Evolutionary conservation across 2,888 invertebrate species (phyloP), one percentile per base, ranked within the genome.

Genomic region (Clunio marinus): DNA sequence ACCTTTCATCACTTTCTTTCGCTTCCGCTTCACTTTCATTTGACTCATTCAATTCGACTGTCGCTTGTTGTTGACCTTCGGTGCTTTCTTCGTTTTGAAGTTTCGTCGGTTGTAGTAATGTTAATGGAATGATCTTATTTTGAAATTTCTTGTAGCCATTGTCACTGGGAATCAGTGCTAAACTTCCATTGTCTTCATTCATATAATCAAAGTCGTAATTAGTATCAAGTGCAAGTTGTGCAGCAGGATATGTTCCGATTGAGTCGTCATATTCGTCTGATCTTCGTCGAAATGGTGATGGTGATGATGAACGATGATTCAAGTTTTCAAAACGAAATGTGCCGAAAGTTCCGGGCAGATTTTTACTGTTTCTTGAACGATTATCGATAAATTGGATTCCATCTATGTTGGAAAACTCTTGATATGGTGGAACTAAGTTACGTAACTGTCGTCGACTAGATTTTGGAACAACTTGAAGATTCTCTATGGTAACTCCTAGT

Each of bases 401-500:
- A 69, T 79, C 78, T 2, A 75, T 72, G 70, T 75, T 77, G 2
- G 76, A 76, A 68, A 79, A 79, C 7, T 74, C 72, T 71, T 79
- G 74, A 69, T 76, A 75, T 1, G 79, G 79, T 3, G 77, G 77
- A 69, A 76, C 78, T n/a, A 79, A 74, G 71, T 79, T 79, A 2
- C 78, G 66, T 35, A 57, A 66, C n/a, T 66, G 66, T 13, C 65
- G 37, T 27, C 63, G 66, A 66, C 66, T 66, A 66, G 66, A 66
- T 35, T 20, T 2, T 55, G 41, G 55, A 27, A 20, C 28, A 15
- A 20, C 46, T 22, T 46, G 37, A 24, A 66, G 35, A 17, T 35
- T 58, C 66, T 70, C 65, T 65, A 70, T 69, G 7, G 70, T 63
- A 35, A 69, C 58, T 28, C 66, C 70, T 66, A 69, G 55, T 25